phyloP scores from a whole-genome alignment of 1,140 invertebrate genomes.

The Dinothrombium tinctorium region DNA sequence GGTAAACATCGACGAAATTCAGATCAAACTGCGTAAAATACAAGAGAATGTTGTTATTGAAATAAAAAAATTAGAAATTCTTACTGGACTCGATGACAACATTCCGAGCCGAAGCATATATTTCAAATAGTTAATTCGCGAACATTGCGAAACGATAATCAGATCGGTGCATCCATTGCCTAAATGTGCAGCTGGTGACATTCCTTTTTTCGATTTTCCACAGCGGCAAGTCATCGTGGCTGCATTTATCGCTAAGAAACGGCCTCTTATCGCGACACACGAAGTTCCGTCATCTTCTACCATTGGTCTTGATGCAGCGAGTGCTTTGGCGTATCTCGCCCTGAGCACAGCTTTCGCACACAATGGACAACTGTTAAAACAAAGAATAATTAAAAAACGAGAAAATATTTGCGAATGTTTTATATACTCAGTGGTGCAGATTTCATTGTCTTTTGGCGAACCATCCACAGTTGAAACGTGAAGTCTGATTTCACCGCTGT shows the following conservation, averaged over 20 bases:
- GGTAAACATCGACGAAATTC: constrained; percentile 48
- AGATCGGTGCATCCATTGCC: constrained; percentile 57
- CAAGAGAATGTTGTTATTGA: constrained; percentile 6
- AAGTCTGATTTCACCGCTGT: constrained; percentile 39
- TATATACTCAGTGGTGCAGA: constrained; percentile 20
- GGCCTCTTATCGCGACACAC: constrained; percentile 28
- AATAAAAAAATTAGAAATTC: constrained; percentile 15
- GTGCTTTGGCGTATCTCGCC: not conserved
- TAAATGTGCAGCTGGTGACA: constrained; percentile 50
- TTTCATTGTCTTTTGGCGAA: constrained; percentile 19
- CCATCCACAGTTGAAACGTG: constrained; percentile 20
- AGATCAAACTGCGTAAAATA: constrained; percentile 34
- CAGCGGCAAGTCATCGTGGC: constrained; percentile 57
- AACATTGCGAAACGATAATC: constrained; percentile 45
- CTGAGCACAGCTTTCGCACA: constrained; percentile 9
- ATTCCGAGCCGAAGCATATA: constrained; percentile 29
- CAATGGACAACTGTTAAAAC: constrained; percentile 10
- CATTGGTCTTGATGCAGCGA: constrained; percentile 3
- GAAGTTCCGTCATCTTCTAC: constrained; percentile 8
- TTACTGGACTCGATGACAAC: constrained; percentile 31
- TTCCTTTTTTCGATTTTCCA: constrained; percentile 41
- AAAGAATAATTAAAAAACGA: not conserved
- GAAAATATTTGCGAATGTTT: not conserved
- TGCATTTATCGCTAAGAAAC: constrained; percentile 50
- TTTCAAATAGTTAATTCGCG: constrained; percentile 42